phyloP scores from a whole-genome alignment of 1,140 invertebrate genomes.

The Plutomurus gul region DNA sequence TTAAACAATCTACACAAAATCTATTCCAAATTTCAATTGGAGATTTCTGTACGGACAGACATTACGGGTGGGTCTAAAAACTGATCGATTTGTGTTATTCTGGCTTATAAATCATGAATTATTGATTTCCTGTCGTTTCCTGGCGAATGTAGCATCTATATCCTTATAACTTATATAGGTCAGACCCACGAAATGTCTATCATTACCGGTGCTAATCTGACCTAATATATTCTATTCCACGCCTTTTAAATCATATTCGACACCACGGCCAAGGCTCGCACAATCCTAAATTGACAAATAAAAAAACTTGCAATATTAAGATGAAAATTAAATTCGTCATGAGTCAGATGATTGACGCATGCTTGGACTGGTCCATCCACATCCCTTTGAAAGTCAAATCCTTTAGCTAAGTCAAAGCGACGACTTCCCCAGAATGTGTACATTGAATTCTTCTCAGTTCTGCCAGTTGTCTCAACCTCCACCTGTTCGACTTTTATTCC shows the following conservation, averaged over 20 bases:
- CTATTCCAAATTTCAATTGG: no score
- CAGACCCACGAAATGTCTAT: no score
- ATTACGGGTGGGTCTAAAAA: no score
- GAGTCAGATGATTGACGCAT: constrained; percentile 74
- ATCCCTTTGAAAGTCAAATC: constrained; percentile 67
- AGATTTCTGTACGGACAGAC: no score
- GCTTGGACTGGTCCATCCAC: constrained; percentile 72
- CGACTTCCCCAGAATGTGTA: constrained; percentile 75
- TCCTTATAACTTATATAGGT: no score
- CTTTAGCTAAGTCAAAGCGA: constrained; percentile 72
- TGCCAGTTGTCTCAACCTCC: not conserved
- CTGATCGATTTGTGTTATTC: no score
- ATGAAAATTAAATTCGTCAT: constrained; percentile 68
- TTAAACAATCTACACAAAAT: no score
- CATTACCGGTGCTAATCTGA: no score
- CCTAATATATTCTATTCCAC: no score
- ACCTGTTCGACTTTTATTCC: not conserved
- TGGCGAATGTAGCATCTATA: not conserved
- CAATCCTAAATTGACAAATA: not conserved
- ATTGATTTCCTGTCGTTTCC: no score
- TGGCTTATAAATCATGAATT: no score
- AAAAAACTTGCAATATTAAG: constrained; percentile 46
- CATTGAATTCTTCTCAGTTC: constrained; percentile 54
- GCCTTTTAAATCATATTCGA: no score
- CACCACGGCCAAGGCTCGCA: not conserved